Evolutionary conservation across 2,113 vertebrate genomes (phyloP).

Genomic region (Indri indri): DNA sequence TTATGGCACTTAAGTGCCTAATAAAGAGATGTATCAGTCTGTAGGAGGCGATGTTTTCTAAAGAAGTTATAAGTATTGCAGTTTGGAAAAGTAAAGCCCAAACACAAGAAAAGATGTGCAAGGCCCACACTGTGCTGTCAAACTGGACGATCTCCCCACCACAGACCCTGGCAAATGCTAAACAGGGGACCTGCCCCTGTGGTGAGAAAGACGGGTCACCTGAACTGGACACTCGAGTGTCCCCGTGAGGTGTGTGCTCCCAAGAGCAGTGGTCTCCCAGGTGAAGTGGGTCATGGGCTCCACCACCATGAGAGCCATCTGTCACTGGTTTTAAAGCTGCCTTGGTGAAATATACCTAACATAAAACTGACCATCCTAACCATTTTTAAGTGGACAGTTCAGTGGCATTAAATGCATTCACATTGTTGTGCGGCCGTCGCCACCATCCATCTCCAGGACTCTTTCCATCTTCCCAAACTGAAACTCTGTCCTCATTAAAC

Average conservation of each 20-base stretch:
- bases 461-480: neutral
- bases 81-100: neutral
- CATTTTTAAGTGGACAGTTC: neutral
- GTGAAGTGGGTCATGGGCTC: neutral
- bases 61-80: neutral
- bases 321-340: neutral
- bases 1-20: accelerated
- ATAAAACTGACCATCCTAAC: neutral
- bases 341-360: neutral
- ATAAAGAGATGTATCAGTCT: neutral
- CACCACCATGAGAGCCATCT: neutral
- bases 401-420: accelerated
- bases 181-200: accelerated
- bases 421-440: accelerated
- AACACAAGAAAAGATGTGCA: neutral
- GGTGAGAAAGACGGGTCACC: accelerated
- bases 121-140: neutral
- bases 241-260: accelerated
- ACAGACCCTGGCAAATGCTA: accelerated
- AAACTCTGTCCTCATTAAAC: neutral
- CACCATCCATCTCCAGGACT: neutral
- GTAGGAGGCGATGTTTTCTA: neutral
- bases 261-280: neutral
- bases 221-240: neutral
- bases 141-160: neutral